Conservation (phyloP, 1,140 invertebrate genomes). For the Drosophila gunungcola region DNA sequence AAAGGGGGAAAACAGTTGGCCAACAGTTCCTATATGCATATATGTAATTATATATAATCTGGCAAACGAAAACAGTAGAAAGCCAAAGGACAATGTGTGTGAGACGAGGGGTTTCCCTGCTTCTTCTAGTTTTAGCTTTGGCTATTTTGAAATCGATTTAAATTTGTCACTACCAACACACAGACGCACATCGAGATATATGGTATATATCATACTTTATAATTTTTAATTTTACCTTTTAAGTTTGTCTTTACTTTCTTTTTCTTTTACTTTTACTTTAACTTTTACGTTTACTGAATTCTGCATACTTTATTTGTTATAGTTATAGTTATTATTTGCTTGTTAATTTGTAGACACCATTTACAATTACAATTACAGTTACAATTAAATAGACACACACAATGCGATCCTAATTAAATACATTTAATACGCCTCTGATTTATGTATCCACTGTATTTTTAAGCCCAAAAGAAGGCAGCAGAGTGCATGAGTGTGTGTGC, state of each 20-base stretch:
- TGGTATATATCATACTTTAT: conserved; percentile 34
- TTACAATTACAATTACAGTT: conserved; percentile 60
- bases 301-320: conserved; percentile 30
- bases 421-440: conserved; percentile 10
- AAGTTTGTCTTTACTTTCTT: background rate
- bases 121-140: conserved; percentile 9
- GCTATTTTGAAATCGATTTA: conserved; percentile 41
- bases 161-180: conserved; percentile 41
- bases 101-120: background rate
- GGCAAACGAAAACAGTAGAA: conserved; percentile 39
- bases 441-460: conserved; percentile 4
- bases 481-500: conserved; percentile 21
- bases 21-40: conserved; percentile 28
- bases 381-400: conserved; percentile 67
- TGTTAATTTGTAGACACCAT: conserved; percentile 73
- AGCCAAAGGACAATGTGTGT: conserved; percentile 23
- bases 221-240: conserved; percentile 1
- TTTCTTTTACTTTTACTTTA: background rate
- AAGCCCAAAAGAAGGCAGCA: conserved; percentile 59
- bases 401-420: conserved; percentile 36
- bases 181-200: conserved; percentile 51
- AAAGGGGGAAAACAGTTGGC: conserved; percentile 28
- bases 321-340: conserved; percentile 44
- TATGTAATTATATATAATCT: conserved; percentile 20
- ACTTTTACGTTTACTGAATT: conserved; percentile 11